These are phyloP conservation scores for Trinectes maculatus DNA, from an alignment of 2,113 vertebrate species.

Conservation along the genomic window DNA sequence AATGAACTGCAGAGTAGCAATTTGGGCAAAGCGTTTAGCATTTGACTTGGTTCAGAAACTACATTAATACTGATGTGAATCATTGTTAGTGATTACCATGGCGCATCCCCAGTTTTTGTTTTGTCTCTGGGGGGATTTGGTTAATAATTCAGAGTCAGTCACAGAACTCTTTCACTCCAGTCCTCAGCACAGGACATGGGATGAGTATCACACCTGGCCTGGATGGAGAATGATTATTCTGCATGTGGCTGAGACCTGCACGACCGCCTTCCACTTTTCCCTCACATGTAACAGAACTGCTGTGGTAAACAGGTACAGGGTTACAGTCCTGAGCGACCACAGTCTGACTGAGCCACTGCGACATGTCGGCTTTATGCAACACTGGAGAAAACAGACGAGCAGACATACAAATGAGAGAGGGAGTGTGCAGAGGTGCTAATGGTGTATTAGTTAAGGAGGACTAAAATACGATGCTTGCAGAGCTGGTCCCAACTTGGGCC, in stretches of 20 bases:
- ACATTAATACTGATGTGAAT: constrained; percentile 61
- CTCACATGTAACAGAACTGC: constrained; percentile 4
- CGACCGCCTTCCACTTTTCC: background rate
- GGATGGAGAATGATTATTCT: background rate
- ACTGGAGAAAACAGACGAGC: constrained; percentile 19
- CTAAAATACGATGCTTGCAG: constrained; percentile 16
- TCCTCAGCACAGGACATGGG: background rate
- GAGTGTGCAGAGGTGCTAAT: constrained; percentile 23
- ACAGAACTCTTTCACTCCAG: background rate
- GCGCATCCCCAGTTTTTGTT: constrained; percentile 3
- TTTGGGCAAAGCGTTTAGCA: constrained; percentile 55
- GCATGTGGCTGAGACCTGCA: background rate
- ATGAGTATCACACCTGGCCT: background rate
- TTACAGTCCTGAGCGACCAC: background rate
- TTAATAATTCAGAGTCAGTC: constrained; percentile 20
- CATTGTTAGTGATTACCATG: constrained; percentile 19
- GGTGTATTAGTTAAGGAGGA: constrained; percentile 25
- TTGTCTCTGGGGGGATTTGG: constrained; percentile 8
- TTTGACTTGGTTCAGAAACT: constrained; percentile 56
- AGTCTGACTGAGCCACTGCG: constrained; percentile 24
- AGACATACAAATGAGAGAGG: background rate
- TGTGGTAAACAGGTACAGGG: background rate
- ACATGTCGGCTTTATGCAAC: constrained; percentile 21
- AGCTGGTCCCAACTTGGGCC: constrained; percentile 12
- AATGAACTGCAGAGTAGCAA: constrained; percentile 65